These are phyloP conservation scores for Rhingia rostrata DNA, from an alignment of 2,888 invertebrate genomes.

Conservation along the genomic window DNA sequence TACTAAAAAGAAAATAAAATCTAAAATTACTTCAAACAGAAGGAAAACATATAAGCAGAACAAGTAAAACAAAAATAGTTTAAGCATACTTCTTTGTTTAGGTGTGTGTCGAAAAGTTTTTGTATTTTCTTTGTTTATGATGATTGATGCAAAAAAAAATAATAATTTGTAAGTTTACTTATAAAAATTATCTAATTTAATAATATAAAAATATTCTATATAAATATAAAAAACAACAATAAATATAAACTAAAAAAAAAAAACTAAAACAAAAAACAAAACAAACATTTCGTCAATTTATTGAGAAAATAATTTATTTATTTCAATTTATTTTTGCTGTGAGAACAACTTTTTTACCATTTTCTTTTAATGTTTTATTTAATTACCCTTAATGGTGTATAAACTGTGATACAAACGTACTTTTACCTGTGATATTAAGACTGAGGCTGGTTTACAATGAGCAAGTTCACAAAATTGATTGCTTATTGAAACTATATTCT, in stretches of 20 bases:
- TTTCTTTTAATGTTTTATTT: constrained; percentile 46
- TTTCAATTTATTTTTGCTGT: constrained; percentile 46
- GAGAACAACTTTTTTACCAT: constrained; percentile 9
- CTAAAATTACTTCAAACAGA: constrained; percentile 19
- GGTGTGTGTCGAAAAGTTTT: constrained; percentile 58
- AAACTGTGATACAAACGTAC: constrained; percentile 29
- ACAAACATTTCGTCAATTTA: constrained; percentile 57
- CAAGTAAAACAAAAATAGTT: constrained; percentile 20
- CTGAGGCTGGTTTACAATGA: constrained; percentile 17
- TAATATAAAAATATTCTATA: constrained; percentile 26
- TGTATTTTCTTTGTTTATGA: constrained; percentile 59
- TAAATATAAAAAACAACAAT: constrained; percentile 32
- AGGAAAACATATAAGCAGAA: constrained; percentile 27
- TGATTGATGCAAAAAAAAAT: constrained; percentile 40
- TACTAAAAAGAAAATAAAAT: neutral
- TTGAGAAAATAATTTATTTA: constrained; percentile 47
- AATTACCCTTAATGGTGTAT: constrained; percentile 20
- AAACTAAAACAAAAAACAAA: constrained; percentile 55
- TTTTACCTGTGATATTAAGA: constrained; percentile 40
- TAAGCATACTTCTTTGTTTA: constrained; percentile 41
- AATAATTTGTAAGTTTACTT: constrained; percentile 63
- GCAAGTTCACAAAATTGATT: constrained; percentile 5
- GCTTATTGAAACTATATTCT: constrained; percentile 11
- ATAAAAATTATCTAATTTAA: constrained; percentile 55
- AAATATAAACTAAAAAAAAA: constrained; percentile 50